These are phyloP conservation scores for Embidobia sp. DNA, from an alignment of 2,888 invertebrate species.

Conservation along the genomic window DNA sequence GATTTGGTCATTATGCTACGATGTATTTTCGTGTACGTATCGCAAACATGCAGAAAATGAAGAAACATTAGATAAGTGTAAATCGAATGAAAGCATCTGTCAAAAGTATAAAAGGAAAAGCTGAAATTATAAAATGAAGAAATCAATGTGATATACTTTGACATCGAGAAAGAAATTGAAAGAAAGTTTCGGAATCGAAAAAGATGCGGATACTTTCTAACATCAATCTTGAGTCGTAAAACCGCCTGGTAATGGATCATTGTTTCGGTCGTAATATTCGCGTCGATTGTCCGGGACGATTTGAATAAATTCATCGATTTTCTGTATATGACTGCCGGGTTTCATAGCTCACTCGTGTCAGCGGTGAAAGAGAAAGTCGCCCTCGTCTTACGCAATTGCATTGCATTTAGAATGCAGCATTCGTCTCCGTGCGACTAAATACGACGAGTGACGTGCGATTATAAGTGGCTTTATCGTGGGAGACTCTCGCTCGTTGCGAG, in stretches of 20 bases:
- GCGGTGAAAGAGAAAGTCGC: conserved; percentile 60
- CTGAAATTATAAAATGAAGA: too few relatives aligned
- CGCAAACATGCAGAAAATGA: too few relatives aligned
- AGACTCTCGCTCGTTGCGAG: conserved; percentile 31
- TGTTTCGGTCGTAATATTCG: conserved; percentile 36
- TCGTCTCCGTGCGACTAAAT: conserved; percentile 62
- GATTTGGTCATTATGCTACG: too few relatives aligned
- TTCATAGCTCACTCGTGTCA: conserved; percentile 55
- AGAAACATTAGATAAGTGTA: too few relatives aligned
- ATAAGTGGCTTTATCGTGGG: conserved; percentile 64
- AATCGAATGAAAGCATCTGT: too few relatives aligned
- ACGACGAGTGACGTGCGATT: conserved; percentile 63
- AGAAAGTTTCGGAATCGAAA: conserved; percentile 13
- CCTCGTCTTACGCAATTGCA: conserved; percentile 55
- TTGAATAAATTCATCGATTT: conserved; percentile 59
- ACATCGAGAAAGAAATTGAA: conserved; percentile 26
- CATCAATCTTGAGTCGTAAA: conserved; percentile 49
- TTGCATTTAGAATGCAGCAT: conserved; percentile 65
- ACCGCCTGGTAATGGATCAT: conserved; percentile 28
- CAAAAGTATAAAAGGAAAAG: too few relatives aligned
- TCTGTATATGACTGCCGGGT: conserved; percentile 30
- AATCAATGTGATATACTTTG: too few relatives aligned
- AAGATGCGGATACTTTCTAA: conserved; percentile 27
- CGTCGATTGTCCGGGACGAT: conserved; percentile 19
- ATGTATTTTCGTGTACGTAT: too few relatives aligned